Conservation (phyloP, 2,797 vertebrate genomes). For the Neomorphus geoffroyi region DNA sequence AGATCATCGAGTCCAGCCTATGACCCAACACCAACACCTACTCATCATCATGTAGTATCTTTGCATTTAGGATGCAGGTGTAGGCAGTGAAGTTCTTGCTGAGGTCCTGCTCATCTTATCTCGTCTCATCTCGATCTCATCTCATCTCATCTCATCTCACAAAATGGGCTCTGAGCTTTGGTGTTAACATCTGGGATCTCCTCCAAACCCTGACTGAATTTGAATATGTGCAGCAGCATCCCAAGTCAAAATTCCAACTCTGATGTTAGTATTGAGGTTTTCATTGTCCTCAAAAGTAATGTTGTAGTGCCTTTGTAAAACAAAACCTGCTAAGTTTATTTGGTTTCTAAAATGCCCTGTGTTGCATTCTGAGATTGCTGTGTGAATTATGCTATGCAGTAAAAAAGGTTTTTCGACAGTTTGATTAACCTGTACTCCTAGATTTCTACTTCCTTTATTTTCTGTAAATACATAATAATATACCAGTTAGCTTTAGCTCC, state of each 20-base stretch:
- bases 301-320: background rate
- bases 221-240: fast-evolving
- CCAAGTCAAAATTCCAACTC: background rate
- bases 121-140: too few species aligned
- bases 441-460: constrained; percentile 29
- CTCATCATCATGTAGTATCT: too few species aligned
- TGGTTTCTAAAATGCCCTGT: background rate
- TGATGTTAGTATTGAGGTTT: background rate
- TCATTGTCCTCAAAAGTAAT: background rate
- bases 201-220: fast-evolving
- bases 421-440: constrained; percentile 23
- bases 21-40: too few species aligned
- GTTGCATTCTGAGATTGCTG: background rate
- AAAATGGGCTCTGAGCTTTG: background rate
- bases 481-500: background rate
- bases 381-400: background rate
- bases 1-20: too few species aligned
- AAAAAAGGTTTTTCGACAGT: background rate
- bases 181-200: background rate
- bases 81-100: background rate
- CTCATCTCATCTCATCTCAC: background rate
- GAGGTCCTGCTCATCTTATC: background rate
- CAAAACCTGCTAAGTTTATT: background rate
- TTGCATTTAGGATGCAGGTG: background rate
- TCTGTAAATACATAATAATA: constrained; percentile 6